Evolutionary conservation across 2,797 vertebrate species (phyloP).

Genomic region (Coranthus polyacanthus): DNA sequence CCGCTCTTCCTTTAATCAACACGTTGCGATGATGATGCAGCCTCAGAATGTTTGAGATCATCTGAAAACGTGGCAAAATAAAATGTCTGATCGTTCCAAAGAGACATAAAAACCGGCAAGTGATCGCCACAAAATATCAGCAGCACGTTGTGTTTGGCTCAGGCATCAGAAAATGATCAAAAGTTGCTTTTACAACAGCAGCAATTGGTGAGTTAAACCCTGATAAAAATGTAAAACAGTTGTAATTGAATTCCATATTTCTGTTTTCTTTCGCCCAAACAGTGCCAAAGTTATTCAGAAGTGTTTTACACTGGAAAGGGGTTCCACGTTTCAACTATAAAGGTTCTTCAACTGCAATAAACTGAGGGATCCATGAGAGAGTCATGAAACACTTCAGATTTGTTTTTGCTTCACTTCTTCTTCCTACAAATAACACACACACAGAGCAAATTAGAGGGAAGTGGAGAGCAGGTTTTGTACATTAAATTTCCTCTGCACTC

Average conservation of each 20-base stretch:
- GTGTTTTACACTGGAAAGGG: constrained; percentile 2
- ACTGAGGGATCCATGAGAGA: constrained; percentile 38
- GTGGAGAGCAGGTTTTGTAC: constrained; percentile 66
- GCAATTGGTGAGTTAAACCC: neutral
- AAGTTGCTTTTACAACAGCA: constrained; percentile 11
- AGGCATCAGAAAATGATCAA: constrained; percentile 19
- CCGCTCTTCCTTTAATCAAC: no score
- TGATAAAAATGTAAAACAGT: constrained; percentile 13
- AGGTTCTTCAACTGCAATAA: constrained; percentile 45
- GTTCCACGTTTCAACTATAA: constrained; percentile 49
- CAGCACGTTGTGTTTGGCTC: constrained; percentile 33
- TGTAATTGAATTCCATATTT: constrained; percentile 28
- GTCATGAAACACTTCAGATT: constrained; percentile 57
- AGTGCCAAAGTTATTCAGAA: constrained; percentile 17
- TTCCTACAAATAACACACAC: constrained; percentile 47
- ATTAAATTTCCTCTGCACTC: constrained; percentile 51
- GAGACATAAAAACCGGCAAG: constrained; percentile 18
- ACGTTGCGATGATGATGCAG: neutral
- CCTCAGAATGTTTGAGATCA: constrained; percentile 1
- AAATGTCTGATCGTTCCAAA: constrained; percentile 21
- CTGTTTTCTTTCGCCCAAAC: constrained; percentile 16
- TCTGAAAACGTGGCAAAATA: constrained; percentile 11
- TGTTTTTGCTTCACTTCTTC: constrained; percentile 56
- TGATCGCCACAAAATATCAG: constrained; percentile 26
- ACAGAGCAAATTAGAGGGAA: constrained; percentile 71